A percentile compares a stretch with the other conserved stretches of the same genome.
Evolutionary conservation across 2,888 invertebrate genomes (phyloP).

Genomic region (Tribolium freemani): DNA sequence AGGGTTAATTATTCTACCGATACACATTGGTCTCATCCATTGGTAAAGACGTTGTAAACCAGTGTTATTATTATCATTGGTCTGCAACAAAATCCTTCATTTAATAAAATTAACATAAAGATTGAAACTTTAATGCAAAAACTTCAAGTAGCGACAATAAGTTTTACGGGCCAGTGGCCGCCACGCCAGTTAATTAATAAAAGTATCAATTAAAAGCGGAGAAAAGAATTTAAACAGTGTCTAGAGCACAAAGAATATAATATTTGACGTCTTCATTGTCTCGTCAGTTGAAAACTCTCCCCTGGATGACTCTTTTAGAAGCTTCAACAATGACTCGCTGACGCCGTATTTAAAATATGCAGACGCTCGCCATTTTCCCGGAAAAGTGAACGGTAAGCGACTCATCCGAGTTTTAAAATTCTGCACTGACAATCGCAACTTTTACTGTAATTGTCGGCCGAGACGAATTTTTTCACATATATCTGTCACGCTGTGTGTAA

Average conservation of each 20-base stretch:
- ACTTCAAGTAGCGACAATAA: no score
- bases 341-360: conserved; percentile 25
- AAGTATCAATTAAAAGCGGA: not conserved
- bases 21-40: no score
- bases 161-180: no score
- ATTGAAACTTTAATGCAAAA: no score
- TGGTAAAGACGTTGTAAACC: no score
- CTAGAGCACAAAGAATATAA: not conserved
- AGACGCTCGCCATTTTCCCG: conserved; percentile 3
- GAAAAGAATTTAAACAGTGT: no score
- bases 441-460: conserved; percentile 12
- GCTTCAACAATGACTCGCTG: conserved; percentile 16
- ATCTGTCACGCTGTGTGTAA: conserved; percentile 26
- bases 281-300: conserved; percentile 14
- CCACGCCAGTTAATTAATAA: no score
- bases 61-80: no score
- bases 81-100: no score
- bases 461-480: conserved; percentile 22
- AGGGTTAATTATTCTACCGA: no score
- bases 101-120: no score
- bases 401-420: not conserved
- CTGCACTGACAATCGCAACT: not conserved
- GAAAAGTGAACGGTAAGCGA: conserved; percentile 5
- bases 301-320: conserved; percentile 24
- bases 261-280: conserved; percentile 26